Conservation (phyloP, 2,888 invertebrate species). For the Chrysina gloriosa region DNA sequence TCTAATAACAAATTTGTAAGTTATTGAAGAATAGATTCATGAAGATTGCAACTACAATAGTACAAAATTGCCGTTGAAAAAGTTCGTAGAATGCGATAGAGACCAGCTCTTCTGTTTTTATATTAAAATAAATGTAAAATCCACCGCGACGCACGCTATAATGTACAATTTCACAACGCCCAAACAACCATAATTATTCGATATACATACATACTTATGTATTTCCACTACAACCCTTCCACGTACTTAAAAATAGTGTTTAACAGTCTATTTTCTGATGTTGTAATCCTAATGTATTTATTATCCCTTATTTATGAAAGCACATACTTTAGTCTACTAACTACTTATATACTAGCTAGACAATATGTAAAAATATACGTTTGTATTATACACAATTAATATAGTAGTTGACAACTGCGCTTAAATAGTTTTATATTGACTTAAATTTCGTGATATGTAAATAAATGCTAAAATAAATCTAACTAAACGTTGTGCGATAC, state of each 20-base stretch:
- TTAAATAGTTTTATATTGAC: conserved; percentile 21
- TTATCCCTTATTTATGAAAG: conserved; percentile 26
- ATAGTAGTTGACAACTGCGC: conserved; percentile 20
- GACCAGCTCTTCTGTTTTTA: conserved; percentile 27
- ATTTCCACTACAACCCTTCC: background rate
- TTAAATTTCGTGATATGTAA: conserved; percentile 33
- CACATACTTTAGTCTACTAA: conserved; percentile 29
- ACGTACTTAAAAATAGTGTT: conserved; percentile 28
- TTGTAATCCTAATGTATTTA: conserved; percentile 8
- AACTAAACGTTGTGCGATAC: background rate
- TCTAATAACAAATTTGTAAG: conserved; percentile 9
- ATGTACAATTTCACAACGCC: conserved; percentile 17
- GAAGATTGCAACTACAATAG: background rate
- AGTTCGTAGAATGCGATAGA: background rate
- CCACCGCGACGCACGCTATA: background rate
- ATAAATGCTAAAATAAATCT: conserved; percentile 3
- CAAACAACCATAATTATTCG: conserved; percentile 26
- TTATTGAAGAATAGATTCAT: background rate
- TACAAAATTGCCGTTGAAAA: conserved; percentile 6
- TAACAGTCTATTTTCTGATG: conserved; percentile 24
- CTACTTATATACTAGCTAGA: conserved; percentile 20
- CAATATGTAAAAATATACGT: conserved; percentile 33
- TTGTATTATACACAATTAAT: conserved; percentile 25
- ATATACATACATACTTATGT: conserved; percentile 2
- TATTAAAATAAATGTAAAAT: conserved; percentile 22